Conservation (phyloP, 2,888 invertebrate species). For the Pilophorus perplexus region DNA sequence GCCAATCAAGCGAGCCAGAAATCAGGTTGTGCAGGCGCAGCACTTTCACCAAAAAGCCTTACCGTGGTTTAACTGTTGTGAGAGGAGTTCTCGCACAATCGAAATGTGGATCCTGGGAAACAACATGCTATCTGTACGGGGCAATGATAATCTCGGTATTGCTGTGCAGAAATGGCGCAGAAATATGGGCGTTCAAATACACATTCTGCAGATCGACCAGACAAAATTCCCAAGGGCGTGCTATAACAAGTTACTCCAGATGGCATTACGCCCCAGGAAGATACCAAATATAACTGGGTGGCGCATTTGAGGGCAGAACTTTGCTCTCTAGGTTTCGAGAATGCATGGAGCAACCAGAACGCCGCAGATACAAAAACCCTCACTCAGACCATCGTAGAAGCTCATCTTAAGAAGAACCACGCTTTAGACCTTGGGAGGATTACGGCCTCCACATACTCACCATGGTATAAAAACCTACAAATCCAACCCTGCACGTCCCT, state of each 20-base stretch:
- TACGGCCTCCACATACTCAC: neutral
- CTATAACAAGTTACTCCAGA: neutral
- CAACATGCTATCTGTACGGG: no score
- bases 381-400: no score
- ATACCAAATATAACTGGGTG: no score
- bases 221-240: neutral
- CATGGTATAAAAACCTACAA: neutral
- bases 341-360: no score
- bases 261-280: no score
- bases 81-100: neutral
- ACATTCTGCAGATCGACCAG: neutral
- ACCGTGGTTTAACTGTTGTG: no score
- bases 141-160: no score
- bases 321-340: no score
- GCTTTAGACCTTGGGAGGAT: neutral
- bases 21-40: neutral
- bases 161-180: neutral
- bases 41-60: no score
- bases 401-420: neutral
- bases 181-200: slow-evolving; percentile 15
- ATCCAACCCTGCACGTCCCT: neutral
- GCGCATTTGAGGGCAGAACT: no score
- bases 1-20: neutral
- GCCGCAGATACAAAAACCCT: no score
- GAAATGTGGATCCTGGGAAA: neutral